Base-by-base conservation (phyloP, 2,888 invertebrate species). In the Spialia ferax region DNA sequence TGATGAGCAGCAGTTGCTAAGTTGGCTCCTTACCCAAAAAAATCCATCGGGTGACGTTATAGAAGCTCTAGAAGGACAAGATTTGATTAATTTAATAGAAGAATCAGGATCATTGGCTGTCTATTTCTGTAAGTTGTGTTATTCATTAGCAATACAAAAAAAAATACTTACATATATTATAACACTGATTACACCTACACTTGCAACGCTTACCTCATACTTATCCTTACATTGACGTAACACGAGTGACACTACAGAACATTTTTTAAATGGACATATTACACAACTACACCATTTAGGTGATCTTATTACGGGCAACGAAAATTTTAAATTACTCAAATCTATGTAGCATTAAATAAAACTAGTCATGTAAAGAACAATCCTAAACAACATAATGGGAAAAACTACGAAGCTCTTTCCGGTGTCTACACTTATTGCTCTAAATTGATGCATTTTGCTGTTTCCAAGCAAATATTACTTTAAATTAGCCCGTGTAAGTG, bases 31-130 rank as follows among this genome's bases (percentile, higher is more conserved):
- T 78, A 97, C 97, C 45, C 98, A 98, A 89, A 98, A 98, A 86
- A 98, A 98, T 91, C 98, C 98, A 62, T 96, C 97, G 56, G 97
- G 98, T 52, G 98, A 98, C 83, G 96, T 97, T 61, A 98, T 98
- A 75, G 98, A 98, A 91, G 97, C 97, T 75, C 90, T 97, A 18
- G 97, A 97, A 86, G 98, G 98, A 50, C 97, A 96, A 79, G 96
- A 96, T 66, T 93, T 98, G 62, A 87, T 96, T 52, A 94, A 96
- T 70, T 86, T 97, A 69, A 98, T 98, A 75, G 95, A 96, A 80
- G 96, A 96, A 70, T 96, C 97, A 52, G 96, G 96, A 75, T 97
- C 98, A 42, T 92, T 98, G 73, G 98, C 98, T 7, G 97, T 98
- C 29, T 98, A 98, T 86, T 98, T 98, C 89, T 98, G 98, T 98